A percentile compares a stretch with the other conserved stretches of the same genome.
phyloP scores from a whole-genome alignment of 2,888 invertebrate genomes.

The Onthophagus sagittarius region DNA sequence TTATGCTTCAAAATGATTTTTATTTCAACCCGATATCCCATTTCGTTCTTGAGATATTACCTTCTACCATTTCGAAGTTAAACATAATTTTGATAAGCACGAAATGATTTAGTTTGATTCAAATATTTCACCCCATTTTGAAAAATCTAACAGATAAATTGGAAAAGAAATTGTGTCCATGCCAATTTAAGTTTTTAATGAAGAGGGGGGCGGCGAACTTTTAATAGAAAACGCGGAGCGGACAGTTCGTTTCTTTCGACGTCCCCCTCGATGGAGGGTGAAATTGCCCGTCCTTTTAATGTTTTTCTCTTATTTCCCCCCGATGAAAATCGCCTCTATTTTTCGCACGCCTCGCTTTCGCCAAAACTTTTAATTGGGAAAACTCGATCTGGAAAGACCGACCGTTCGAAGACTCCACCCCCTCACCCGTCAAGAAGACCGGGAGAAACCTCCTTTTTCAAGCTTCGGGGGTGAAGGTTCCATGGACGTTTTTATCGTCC shows the following conservation, averaged over 20 bases:
- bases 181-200: conserved; percentile 49
- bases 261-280: background rate
- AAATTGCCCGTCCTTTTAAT: conserved; percentile 35
- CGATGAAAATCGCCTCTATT: conserved; percentile 27
- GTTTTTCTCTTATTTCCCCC: conserved; percentile 46
- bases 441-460: background rate
- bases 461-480: background rate
- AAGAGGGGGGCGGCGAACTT: conserved; percentile 25
- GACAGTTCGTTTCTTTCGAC: background rate
- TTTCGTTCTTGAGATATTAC: no score
- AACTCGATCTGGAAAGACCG: conserved; percentile 34
- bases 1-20: no score
- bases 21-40: no score
- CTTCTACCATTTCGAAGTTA: no score
- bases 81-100: no score
- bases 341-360: conserved; percentile 31
- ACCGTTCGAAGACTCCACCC: background rate
- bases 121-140: background rate
- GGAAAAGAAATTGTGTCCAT: conserved; percentile 42
- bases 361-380: conserved; percentile 44
- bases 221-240: background rate
- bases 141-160: conserved; percentile 21
- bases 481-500: background rate
- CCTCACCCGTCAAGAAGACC: background rate
- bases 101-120: no score